phyloP scores from a whole-genome alignment of 2,797 vertebrate genomes.

The Sternarchorhynchus goeldii region DNA sequence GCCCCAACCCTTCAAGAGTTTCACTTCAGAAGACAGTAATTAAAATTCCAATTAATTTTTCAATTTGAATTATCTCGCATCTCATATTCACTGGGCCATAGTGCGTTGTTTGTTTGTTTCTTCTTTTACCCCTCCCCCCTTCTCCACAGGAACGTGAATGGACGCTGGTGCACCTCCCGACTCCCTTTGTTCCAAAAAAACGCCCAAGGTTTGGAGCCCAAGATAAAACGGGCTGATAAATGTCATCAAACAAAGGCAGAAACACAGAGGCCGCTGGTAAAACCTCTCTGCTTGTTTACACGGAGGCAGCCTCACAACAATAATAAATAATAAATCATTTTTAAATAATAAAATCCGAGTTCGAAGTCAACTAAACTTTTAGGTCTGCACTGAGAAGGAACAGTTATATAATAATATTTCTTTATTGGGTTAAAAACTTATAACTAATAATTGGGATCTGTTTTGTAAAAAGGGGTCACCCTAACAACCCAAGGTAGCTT shows the following conservation, averaged over 20 bases:
- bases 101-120: constrained; percentile 64
- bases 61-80: constrained; percentile 64
- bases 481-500: no score
- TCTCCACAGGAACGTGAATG: constrained; percentile 49
- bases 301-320: neutral
- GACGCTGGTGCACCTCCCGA: constrained; percentile 19
- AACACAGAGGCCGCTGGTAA: neutral
- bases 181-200: constrained; percentile 60
- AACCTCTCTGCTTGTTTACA: neutral
- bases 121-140: constrained; percentile 33
- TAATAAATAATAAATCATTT: neutral
- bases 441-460: no score
- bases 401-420: no score
- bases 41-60: constrained; percentile 63
- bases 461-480: no score
- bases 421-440: no score
- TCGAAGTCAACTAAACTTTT: no score
- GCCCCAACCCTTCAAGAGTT: constrained; percentile 50
- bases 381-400: no score
- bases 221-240: constrained; percentile 61
- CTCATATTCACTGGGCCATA: constrained; percentile 48
- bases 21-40: constrained; percentile 58
- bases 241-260: constrained; percentile 40
- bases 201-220: constrained; percentile 48
- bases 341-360: neutral